Evolutionary conservation across 2,888 invertebrate species (phyloP).

Genomic region (Eristalis arbustorum): DNA sequence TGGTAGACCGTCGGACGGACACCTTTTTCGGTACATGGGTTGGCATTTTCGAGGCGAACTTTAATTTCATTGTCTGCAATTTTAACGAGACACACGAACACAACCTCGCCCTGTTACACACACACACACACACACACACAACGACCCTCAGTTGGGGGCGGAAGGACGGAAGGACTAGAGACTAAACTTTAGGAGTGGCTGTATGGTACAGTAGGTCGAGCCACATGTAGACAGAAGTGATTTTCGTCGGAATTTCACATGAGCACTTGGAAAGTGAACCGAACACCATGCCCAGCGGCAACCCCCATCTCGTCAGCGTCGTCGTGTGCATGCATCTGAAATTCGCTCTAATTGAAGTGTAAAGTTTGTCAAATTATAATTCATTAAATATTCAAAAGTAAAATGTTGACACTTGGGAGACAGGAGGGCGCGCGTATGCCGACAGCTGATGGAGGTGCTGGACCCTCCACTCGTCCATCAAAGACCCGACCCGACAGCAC

Average conservation of each 20-base stretch:
- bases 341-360: conserved; percentile 67
- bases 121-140: conserved; percentile 30
- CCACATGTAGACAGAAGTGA: conserved; percentile 44
- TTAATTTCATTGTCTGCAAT: conserved; percentile 70
- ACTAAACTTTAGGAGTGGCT: conserved; percentile 53
- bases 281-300: not conserved
- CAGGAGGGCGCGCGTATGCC: not conserved
- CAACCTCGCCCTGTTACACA: not conserved
- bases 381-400: conserved; percentile 60
- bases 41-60: conserved; percentile 63
- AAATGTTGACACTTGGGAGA: conserved; percentile 46
- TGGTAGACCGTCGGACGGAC: conserved; percentile 65
- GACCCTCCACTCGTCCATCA: conserved; percentile 1
- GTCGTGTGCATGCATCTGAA: conserved; percentile 43
- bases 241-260: conserved; percentile 48
- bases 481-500: not conserved
- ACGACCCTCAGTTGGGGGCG: not conserved
- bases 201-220: conserved; percentile 53
- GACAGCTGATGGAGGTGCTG: not conserved
- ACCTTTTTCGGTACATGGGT: conserved; percentile 55
- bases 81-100: conserved; percentile 50
- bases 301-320: not conserved
- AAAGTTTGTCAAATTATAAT: conserved; percentile 68
- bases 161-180: not conserved
- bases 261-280: conserved; percentile 8